Evolutionary conservation across 2,888 invertebrate genomes (phyloP).

Genomic region (Euphydryas editha): DNA sequence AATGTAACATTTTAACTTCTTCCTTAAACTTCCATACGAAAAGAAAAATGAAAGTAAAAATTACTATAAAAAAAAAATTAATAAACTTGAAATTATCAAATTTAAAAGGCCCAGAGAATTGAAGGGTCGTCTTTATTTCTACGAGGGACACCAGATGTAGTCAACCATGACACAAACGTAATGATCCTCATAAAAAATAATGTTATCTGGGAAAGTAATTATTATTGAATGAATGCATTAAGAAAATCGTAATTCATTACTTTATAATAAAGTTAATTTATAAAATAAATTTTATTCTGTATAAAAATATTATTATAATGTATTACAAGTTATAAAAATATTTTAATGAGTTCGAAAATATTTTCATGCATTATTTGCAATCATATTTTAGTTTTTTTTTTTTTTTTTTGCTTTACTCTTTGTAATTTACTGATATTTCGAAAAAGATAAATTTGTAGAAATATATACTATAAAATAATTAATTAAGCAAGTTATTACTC

Average conservation of each 20-base stretch:
- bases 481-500: not conserved
- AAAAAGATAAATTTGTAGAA: not conserved
- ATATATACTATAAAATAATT: not conserved
- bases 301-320: too few species aligned
- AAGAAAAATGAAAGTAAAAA: not conserved
- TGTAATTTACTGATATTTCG: too few species aligned
- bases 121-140: conserved; percentile 38
- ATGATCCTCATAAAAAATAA: conserved; percentile 34
- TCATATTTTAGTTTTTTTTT: too few species aligned
- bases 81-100: conserved; percentile 19
- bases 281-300: too few species aligned
- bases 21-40: not conserved
- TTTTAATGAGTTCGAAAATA: too few species aligned
- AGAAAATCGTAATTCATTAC: not conserved
- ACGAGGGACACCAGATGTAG: conserved; percentile 39
- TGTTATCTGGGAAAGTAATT: conserved; percentile 26
- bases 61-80: not conserved
- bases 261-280: not conserved
- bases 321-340: too few species aligned
- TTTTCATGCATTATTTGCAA: too few species aligned
- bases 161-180: conserved; percentile 32
- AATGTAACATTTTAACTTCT: too few species aligned
- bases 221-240: conserved; percentile 12
- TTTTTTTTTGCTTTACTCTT: too few species aligned
- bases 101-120: conserved; percentile 22